phyloP scores from a whole-genome alignment of 2,113 vertebrate genomes.

The Sylvilagus bachmani region DNA sequence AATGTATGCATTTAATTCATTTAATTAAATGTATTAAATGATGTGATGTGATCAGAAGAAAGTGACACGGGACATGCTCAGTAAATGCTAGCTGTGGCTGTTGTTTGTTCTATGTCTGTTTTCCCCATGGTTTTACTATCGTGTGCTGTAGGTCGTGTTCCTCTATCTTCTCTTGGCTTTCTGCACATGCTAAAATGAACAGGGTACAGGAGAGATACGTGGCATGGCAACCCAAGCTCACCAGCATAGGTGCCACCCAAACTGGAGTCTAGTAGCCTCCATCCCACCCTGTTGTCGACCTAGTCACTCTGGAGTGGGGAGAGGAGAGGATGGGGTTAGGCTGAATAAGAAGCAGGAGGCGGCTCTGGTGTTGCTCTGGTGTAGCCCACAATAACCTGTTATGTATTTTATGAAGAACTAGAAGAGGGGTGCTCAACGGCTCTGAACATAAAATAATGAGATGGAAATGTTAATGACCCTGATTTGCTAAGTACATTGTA shows the following conservation, averaged over 20 bases:
- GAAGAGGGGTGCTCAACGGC: no score
- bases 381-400: no score
- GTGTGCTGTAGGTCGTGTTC: background rate
- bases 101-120: background rate
- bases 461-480: no score
- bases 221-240: background rate
- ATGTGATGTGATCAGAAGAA: no score
- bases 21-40: no score
- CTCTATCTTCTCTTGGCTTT: constrained; percentile 30
- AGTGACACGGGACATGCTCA: no score
- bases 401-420: no score
- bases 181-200: constrained; percentile 4
- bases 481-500: no score
- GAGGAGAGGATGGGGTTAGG: background rate
- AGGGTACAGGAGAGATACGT: background rate
- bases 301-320: background rate
- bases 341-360: no score
- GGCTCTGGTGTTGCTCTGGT: no score
- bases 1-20: background rate
- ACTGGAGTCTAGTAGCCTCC: background rate
- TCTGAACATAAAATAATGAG: no score
- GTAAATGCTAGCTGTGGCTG: background rate
- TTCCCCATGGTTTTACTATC: background rate
- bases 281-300: background rate
- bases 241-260: background rate